phyloP scores from a whole-genome alignment of 2,113 vertebrate genomes.

The Baryphthengus martii region DNA sequence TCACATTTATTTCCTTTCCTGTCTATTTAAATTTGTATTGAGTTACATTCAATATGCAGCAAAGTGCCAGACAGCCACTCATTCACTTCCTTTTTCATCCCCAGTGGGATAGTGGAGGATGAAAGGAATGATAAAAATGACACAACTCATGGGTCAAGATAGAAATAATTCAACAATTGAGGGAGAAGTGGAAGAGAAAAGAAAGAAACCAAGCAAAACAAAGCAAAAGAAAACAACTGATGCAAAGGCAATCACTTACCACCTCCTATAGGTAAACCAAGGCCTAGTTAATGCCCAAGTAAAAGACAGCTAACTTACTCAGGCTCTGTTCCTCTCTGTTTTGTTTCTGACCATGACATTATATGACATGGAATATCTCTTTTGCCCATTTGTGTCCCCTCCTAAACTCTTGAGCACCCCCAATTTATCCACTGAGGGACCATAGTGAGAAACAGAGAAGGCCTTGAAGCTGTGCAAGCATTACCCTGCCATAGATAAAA shows the following conservation, averaged over 20 bases:
- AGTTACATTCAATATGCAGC: background rate
- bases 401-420: background rate
- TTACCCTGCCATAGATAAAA: no score
- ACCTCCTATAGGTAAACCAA: background rate
- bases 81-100: background rate
- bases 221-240: background rate
- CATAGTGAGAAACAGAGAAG: background rate
- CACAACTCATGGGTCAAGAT: background rate
- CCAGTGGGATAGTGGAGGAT: background rate
- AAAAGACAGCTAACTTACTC: background rate
- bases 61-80: background rate
- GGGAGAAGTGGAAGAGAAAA: background rate
- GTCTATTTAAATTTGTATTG: background rate
- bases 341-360: background rate
- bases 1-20: background rate
- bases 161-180: background rate
- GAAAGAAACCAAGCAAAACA: background rate
- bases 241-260: background rate
- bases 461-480: no score
- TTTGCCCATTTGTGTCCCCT: background rate
- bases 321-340: background rate
- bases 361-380: background rate
- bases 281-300: background rate
- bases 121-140: background rate
- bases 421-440: background rate